Evolutionary conservation across 2,797 vertebrate genomes (phyloP), one percentile per base, ranked within the genome.

Genomic region (Morelia viridis): DNA sequence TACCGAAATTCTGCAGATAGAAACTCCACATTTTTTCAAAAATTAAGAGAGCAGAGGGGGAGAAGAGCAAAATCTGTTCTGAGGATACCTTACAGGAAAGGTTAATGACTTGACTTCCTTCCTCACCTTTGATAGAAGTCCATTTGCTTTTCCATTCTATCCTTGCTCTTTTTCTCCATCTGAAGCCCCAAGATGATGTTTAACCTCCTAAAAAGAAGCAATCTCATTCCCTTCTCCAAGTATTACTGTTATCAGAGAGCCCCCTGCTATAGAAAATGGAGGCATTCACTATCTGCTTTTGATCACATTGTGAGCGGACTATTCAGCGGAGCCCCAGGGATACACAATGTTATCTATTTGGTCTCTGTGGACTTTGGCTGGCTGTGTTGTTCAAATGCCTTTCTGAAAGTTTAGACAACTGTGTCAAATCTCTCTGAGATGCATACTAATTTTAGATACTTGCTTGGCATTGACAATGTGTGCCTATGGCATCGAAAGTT

Each of bases 291-390:
- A 80, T 95, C 94, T 96, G 24, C 53, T 94, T 92, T 61, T 50
- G 28, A 96, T 96, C 92, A 94, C 17, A 90, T 92, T 94, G 93
- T 92, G 60, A 91, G 83, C 89, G 90, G 50, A 22, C 93, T 92
- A 89, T 90, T 94, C 93, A 96, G 76, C 11, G 28, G 68, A 65
- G 91, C 91, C 95, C 85, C 87, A 93, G 94, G 95, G 94, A 85
- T 95, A 95, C 87, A 94, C 95, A 96, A 1, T 90, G n/a, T 96
- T 96, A 95, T 95, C 95, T 94, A 41, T 92, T n/a, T 65, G 65
- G 35, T 93, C 92, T 93, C 17, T 0, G 2, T 24, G 80, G 93
- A 94, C 68, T 91, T 91, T 28, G 0, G 2, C 24, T 60, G 87
- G 87, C 89, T 68, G 83, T 95, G 80, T 94, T 83, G 89, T 22